phyloP scores from a whole-genome alignment of 23 tunicate species.

The Trididemnum nubilum region DNA sequence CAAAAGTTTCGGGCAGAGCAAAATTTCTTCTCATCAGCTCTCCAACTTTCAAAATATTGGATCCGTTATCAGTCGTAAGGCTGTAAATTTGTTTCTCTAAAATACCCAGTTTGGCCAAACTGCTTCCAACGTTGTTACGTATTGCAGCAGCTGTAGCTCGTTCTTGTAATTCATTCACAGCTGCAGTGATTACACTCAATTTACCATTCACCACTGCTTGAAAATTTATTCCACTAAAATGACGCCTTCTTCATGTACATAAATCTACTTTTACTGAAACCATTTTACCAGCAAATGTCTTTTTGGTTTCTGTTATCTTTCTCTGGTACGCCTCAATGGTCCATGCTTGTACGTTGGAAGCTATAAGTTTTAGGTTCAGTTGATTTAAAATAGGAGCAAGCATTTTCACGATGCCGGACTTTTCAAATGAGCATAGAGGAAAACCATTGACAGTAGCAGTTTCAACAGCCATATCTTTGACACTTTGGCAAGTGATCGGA shows the following conservation, averaged over 20 bases:
- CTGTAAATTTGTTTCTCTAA: too few species aligned
- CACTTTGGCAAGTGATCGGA: background rate
- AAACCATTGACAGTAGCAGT: background rate
- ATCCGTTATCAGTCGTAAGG: too few species aligned
- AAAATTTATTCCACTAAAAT: background rate
- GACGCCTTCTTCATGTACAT: background rate
- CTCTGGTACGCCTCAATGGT: background rate
- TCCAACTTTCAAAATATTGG: too few species aligned
- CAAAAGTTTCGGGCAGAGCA: too few species aligned
- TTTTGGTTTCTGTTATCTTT: background rate
- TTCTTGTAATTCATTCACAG: background rate
- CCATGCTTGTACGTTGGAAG: background rate
- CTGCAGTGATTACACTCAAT: background rate
- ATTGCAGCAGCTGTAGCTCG: too few species aligned
- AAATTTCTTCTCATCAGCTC: too few species aligned
- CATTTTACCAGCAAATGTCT: background rate
- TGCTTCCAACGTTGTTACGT: too few species aligned
- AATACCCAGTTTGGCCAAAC: too few species aligned
- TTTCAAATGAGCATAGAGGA: background rate
- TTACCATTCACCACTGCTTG: background rate
- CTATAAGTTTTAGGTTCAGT: background rate
- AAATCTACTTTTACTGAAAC: background rate
- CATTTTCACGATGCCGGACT: background rate
- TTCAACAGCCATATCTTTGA: background rate
- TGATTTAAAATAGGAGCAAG: background rate